These are phyloP conservation scores for Epinotia bilunana DNA, from an alignment of 2,888 invertebrate species.

Conservation along the genomic window DNA sequence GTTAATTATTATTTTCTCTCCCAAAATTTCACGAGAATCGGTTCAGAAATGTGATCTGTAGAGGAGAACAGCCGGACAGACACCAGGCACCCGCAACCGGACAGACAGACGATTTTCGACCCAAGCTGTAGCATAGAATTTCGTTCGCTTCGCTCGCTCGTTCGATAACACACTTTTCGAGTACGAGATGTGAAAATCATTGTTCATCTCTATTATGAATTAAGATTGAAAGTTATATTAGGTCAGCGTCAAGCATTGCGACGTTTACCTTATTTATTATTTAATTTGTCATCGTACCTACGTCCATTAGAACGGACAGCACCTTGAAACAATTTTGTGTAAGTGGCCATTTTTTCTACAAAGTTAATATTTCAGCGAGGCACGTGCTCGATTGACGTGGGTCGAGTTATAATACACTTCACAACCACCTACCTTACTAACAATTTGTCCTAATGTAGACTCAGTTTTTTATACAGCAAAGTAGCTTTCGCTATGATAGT, in stretches of 20 bases:
- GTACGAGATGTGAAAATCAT: too few species aligned
- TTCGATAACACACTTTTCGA: too few species aligned
- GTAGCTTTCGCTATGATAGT: background rate
- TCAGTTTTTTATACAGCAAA: background rate
- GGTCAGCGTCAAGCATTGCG: background rate
- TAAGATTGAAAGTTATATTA: background rate
- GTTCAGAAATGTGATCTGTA: too few species aligned
- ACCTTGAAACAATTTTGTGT: slow-evolving; percentile 25
- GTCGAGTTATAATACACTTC: slow-evolving; percentile 5
- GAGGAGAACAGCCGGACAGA: too few species aligned
- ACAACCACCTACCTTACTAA: background rate
- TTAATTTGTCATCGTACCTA: background rate
- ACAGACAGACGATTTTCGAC: too few species aligned
- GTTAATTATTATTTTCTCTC: too few species aligned
- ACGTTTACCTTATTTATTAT: background rate
- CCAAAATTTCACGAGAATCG: too few species aligned
- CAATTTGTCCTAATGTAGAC: background rate
- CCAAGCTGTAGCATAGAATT: too few species aligned
- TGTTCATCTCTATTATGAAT: too few species aligned
- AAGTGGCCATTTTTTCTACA: slow-evolving; percentile 31
- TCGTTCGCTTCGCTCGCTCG: too few species aligned
- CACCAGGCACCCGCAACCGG: too few species aligned
- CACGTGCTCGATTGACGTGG: slow-evolving; percentile 27
- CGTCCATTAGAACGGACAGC: slow-evolving; percentile 19
- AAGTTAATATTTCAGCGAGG: slow-evolving; percentile 23